Evolutionary conservation across 1,140 invertebrate genomes (phyloP).

Genomic region (Philopotamus ludificatus): DNA sequence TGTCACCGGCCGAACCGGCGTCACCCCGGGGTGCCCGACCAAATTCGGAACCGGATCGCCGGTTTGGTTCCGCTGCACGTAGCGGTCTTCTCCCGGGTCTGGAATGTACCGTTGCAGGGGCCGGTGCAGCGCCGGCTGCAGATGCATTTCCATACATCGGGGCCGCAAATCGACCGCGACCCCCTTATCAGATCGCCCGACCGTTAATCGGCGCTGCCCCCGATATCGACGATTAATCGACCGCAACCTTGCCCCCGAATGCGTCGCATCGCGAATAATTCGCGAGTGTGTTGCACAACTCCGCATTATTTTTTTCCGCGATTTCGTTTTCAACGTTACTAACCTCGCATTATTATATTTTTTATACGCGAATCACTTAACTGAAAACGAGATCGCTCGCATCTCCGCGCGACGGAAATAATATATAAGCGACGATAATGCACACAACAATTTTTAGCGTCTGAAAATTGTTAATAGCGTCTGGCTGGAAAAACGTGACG

Average conservation of each 20-base stretch:
- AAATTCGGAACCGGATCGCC: constrained; percentile 15
- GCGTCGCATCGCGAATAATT: neutral
- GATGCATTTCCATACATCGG: constrained; percentile 20
- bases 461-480: no score
- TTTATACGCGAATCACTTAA: no score
- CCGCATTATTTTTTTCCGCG: neutral
- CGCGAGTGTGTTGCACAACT: neutral
- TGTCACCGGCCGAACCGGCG: neutral
- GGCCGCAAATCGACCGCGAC: constrained; percentile 20
- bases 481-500: no score
- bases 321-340: neutral
- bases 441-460: no score
- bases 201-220: constrained; percentile 22
- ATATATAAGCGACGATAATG: no score
- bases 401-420: no score
- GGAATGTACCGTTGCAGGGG: constrained; percentile 20
- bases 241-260: neutral
- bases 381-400: no score
- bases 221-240: constrained; percentile 23
- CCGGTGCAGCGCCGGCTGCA: constrained; percentile 4
- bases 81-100: constrained; percentile 14
- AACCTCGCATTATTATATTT: no score
- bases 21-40: neutral
- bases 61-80: constrained; percentile 21
- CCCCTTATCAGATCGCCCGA: constrained; percentile 19